Base-by-base conservation (phyloP, 2,888 invertebrate species). In the Pandemis heparana region DNA sequence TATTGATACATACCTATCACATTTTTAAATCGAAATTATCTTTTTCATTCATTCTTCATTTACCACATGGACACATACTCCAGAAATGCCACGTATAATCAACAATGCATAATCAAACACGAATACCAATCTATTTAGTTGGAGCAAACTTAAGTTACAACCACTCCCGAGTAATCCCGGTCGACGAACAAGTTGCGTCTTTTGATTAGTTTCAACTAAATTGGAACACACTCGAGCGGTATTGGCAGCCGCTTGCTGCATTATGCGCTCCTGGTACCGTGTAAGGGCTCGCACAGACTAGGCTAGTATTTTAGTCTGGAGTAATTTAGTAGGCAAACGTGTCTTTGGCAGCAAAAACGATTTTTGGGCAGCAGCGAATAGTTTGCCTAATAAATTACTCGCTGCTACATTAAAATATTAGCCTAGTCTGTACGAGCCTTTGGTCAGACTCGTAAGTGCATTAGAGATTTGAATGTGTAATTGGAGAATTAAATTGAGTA, bases 171-270 rank as follows among this genome's bases (percentile, higher is more conserved):
- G 56, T 68, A 67, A 67, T 67, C 71, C 71, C 67, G 53, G 53
- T 43, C 38, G 43, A 9, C 64, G 64, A 41, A 51, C 64, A 74
- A 74, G 41, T 74, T 74, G 73, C 73, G 73, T 74, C 69, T 74
- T 74, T 64, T 65, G 73, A 74, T 74, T 74, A 74, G 69, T 69
- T 74, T 65, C 73, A 18, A 60, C 69, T 69, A 69, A 69, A 74
- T 74, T 74, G 73, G 69, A 64, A 74, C 69, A 64, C 64, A 68
- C 68, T 72, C 8, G 53, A 48, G n/a, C 62, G 46, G 67, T 68
- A 68, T 73, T 68, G 72, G 72, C 68, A 73, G 53, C 48, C 46
- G 60, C 32, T 48, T 10, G 62, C 41, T 53, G 23, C 56, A 56
- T 56, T 67, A 62, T 72, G 41, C 61, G 39, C 53, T 23, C 63